Percentiles rank a stretch among this genome's conserved stretches.
Conservation (phyloP, 2,113 vertebrate genomes). For the Coracopsis vasa region DNA sequence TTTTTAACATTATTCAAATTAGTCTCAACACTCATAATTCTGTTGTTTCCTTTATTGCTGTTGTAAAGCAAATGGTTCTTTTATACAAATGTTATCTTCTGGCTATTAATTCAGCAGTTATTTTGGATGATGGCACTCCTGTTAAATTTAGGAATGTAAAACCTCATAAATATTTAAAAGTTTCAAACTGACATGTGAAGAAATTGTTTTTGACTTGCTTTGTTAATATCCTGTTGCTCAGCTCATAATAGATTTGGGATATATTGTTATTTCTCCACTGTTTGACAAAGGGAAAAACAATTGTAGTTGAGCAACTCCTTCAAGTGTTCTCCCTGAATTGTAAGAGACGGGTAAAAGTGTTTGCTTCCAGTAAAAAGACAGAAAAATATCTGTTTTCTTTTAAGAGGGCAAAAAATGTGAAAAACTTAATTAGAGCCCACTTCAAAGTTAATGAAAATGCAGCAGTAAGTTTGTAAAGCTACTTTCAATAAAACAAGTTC, state of each 20-base stretch:
- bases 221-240: conserved; percentile 66
- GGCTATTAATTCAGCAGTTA: conserved; percentile 79
- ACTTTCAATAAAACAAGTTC: not conserved
- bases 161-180: conserved; percentile 75
- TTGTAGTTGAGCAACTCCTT: not conserved
- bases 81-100: conserved; percentile 80
- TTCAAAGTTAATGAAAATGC: not conserved
- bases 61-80: conserved; percentile 80
- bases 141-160: conserved; percentile 72
- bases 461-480: not conserved
- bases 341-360: not conserved
- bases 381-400: not conserved
- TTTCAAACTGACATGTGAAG: conserved; percentile 64
- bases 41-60: conserved; percentile 79
- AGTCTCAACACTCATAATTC: conserved; percentile 74
- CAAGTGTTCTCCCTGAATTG: not conserved
- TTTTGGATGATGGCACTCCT: conserved; percentile 77
- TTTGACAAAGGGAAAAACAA: not conserved
- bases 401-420: not conserved
- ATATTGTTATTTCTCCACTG: conserved; percentile 10
- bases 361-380: not conserved
- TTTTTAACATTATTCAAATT: conserved; percentile 78
- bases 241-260: conserved; percentile 49
- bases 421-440: not conserved
- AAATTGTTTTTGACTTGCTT: conserved; percentile 73